Evolutionary conservation across 2,888 invertebrate species (phyloP).

Genomic region (Acrocyrtus sp.): DNA sequence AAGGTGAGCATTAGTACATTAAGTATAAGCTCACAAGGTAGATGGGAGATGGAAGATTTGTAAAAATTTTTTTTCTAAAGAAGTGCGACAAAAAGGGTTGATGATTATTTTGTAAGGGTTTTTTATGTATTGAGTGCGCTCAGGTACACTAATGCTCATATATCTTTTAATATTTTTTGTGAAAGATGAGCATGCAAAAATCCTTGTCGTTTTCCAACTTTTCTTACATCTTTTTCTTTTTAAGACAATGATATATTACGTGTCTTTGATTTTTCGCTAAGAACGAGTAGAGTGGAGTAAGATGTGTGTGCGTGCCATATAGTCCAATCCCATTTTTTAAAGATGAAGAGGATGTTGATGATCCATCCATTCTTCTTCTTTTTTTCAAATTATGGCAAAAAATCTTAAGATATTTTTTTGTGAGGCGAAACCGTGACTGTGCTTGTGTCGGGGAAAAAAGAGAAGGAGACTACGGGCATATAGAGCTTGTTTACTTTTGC

Average conservation of each 20-base stretch:
- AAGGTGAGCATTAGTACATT: too few relatives aligned
- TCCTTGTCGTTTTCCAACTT: conserved; percentile 13
- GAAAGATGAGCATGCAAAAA: conserved; percentile 47
- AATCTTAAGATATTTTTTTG: too few relatives aligned
- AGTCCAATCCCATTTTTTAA: conserved; percentile 24
- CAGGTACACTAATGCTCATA: not conserved
- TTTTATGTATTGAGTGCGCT: not conserved
- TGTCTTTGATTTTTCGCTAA: conserved; percentile 42
- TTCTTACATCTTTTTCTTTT: conserved; percentile 5
- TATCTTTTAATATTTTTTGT: conserved; percentile 21
- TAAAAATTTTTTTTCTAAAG: too few relatives aligned
- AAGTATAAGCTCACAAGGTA: too few relatives aligned
- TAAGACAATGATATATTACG: conserved; percentile 49
- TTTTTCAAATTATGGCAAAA: conserved; percentile 23
- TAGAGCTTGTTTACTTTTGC: conserved; percentile 31
- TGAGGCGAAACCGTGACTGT: too few relatives aligned
- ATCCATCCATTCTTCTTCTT: not conserved
- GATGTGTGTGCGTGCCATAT: conserved; percentile 23
- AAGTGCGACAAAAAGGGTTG: not conserved
- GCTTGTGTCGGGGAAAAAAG: too few relatives aligned
- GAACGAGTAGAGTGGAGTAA: too few relatives aligned
- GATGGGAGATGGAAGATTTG: too few relatives aligned
- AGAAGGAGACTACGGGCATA: too few relatives aligned
- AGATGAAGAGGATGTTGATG: too few relatives aligned
- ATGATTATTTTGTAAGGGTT: not conserved